Evolutionary conservation across 2,888 invertebrate species (phyloP).

Genomic region (Leptodirus hochenwartii): DNA sequence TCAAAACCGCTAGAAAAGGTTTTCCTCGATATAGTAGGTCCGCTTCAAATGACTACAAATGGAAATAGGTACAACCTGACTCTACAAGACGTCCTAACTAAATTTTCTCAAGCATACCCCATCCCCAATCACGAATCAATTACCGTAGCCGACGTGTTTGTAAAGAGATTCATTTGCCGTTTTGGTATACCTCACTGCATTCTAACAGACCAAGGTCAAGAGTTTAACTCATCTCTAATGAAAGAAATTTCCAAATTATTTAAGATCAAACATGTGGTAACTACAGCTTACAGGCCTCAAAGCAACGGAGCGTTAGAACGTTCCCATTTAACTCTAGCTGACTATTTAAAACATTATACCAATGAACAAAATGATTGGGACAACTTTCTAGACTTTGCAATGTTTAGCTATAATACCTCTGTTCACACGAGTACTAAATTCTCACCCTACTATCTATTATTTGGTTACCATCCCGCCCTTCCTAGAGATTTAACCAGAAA

Average conservation of each 20-base stretch:
- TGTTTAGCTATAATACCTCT: constrained; percentile 10
- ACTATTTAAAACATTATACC: constrained; percentile 9
- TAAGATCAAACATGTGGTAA: constrained; percentile 9
- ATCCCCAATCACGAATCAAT: constrained; percentile 18
- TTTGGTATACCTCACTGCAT: constrained; percentile 7
- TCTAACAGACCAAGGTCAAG: constrained; percentile 8
- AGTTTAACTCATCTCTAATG: constrained; percentile 7
- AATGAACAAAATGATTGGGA: constrained; percentile 9
- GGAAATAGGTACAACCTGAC: constrained; percentile 21
- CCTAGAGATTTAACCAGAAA: constrained; percentile 7
- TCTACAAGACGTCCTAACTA: constrained; percentile 20
- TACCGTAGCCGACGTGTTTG: constrained; percentile 15
- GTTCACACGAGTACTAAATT: constrained; percentile 10
- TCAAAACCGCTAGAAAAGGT: constrained; percentile 14
- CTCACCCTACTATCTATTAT: constrained; percentile 11
- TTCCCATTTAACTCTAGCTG: constrained; percentile 7
- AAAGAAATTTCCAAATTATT: constrained; percentile 8
- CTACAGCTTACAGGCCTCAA: no score
- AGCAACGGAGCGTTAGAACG: constrained; percentile 7
- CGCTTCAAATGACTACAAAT: constrained; percentile 16
- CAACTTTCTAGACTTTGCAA: constrained; percentile 10
- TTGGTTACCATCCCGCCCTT: constrained; percentile 10
- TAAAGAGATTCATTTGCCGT: constrained; percentile 5
- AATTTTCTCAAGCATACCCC: constrained; percentile 19
- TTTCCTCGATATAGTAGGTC: constrained; percentile 20